Percentiles rank a stretch among this genome's conserved stretches.
Conservation (phyloP, 1,140 invertebrate genomes). For the Papilio dardanus region DNA sequence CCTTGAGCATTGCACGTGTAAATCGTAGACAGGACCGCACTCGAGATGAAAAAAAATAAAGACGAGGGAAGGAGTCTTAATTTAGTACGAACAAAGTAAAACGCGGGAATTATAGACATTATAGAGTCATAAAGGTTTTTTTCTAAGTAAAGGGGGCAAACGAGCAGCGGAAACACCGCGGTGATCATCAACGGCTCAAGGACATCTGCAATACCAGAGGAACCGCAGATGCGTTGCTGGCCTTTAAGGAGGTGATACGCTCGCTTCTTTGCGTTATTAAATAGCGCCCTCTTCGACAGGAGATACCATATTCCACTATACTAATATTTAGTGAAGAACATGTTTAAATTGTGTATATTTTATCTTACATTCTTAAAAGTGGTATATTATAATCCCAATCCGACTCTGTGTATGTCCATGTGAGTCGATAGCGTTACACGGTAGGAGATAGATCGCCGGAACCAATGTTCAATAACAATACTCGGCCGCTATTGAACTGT, state of each 20-base stretch:
- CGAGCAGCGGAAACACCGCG: no score
- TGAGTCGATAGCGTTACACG: neutral
- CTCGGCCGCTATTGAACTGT: constrained; percentile 9
- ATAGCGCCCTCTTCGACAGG: neutral
- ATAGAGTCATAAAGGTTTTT: no score
- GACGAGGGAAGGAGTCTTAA: neutral
- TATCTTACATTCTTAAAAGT: neutral
- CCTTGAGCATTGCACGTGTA: constrained; percentile 6
- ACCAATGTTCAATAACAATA: constrained; percentile 28
- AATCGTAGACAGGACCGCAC: neutral
- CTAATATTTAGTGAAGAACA: no score
- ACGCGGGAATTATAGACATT: neutral
- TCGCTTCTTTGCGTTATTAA: no score
- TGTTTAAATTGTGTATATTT: neutral
- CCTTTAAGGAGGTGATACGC: no score
- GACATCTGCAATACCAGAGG: no score
- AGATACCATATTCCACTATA: neutral
- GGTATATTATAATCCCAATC: neutral
- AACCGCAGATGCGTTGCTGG: no score
- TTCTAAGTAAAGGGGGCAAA: no score
- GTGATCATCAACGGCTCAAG: no score
- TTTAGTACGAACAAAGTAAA: neutral
- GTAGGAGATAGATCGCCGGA: constrained; percentile 25
- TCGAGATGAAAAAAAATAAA: neutral
- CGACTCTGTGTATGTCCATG: neutral